Evolutionary conservation across 1,140 invertebrate species (phyloP).

Genomic region (Magallana angulata): DNA sequence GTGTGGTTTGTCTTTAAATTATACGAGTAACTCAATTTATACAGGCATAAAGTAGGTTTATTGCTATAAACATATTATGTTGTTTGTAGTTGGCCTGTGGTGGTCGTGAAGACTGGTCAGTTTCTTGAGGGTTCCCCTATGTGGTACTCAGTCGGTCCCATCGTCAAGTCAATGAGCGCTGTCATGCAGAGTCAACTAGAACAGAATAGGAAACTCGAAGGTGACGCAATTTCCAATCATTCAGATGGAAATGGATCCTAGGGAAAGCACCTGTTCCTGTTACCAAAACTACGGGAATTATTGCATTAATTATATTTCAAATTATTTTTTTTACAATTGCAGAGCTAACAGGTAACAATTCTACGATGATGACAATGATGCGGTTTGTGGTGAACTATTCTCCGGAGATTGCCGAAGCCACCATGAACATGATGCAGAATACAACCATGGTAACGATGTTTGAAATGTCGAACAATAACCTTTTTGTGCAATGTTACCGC

Average conservation of each 20-base stretch:
- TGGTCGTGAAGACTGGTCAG: constrained; percentile 47
- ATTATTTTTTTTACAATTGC: constrained; percentile 8
- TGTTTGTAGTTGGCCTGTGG: constrained; percentile 46
- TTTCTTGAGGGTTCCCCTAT: constrained; percentile 46
- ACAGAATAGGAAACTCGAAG: constrained; percentile 36
- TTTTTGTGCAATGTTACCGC: too few relatives aligned
- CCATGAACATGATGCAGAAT: constrained; percentile 50
- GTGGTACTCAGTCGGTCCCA: constrained; percentile 44
- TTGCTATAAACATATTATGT: neutral
- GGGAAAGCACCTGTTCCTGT: too few relatives aligned
- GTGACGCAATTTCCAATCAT: neutral
- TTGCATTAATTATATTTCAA: neutral
- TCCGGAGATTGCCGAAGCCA: constrained; percentile 57
- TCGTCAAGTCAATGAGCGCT: neutral
- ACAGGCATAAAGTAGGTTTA: neutral
- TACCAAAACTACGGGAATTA: neutral
- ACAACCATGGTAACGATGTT: constrained; percentile 9
- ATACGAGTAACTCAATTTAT: neutral
- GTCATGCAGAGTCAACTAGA: constrained; percentile 39
- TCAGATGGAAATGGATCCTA: neutral
- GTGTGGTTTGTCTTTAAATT: too few relatives aligned
- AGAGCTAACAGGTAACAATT: constrained; percentile 47
- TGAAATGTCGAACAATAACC: too few relatives aligned
- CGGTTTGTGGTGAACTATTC: constrained; percentile 54
- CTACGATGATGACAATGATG: constrained; percentile 50